phyloP scores from a whole-genome alignment of 2,113 vertebrate species.

The Alexandromys fortis region DNA sequence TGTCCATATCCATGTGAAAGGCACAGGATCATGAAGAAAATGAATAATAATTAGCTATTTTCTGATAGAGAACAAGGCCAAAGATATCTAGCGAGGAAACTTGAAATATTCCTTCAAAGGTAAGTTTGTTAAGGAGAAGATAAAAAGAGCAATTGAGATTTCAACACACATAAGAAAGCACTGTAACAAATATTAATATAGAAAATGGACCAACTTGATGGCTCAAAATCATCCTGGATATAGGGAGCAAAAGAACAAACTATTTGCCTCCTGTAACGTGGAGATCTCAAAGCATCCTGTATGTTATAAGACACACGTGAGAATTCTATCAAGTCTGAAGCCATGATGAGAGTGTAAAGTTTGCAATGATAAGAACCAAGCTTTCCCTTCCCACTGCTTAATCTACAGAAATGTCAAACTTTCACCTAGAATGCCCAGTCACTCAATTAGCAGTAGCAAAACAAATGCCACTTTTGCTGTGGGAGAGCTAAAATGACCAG shows the following conservation, averaged over 20 bases:
- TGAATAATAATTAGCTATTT: conserved; percentile 56
- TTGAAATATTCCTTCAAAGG: conserved; percentile 60
- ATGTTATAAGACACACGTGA: background rate
- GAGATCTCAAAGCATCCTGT: conserved; percentile 17
- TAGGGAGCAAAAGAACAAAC: background rate
- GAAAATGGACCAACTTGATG: background rate
- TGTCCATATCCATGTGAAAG: conserved; percentile 44
- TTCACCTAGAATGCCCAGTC: background rate
- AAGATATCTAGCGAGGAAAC: conserved; percentile 41
- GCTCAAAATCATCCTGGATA: conserved; percentile 22
- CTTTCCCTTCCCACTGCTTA: background rate
- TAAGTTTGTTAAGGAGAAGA: conserved; percentile 28
- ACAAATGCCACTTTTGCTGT: background rate
- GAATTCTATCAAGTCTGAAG: background rate
- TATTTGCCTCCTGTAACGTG: background rate
- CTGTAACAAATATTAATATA: conserved; percentile 21
- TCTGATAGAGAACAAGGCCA: conserved; percentile 55
- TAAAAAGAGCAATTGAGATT: background rate
- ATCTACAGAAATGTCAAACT: conserved; percentile 35
- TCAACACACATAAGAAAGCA: background rate
- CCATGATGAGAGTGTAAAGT: background rate
- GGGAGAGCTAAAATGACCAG: background rate
- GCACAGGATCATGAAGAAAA: conserved; percentile 48
- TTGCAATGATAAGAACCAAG: conserved; percentile 29
- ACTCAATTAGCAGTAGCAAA: conserved; percentile 49